Percentiles rank a stretch among this genome's conserved stretches.
These are phyloP conservation scores for Bicyclus anynana DNA, from an alignment of 1,140 invertebrate species.

Conservation along the genomic window DNA sequence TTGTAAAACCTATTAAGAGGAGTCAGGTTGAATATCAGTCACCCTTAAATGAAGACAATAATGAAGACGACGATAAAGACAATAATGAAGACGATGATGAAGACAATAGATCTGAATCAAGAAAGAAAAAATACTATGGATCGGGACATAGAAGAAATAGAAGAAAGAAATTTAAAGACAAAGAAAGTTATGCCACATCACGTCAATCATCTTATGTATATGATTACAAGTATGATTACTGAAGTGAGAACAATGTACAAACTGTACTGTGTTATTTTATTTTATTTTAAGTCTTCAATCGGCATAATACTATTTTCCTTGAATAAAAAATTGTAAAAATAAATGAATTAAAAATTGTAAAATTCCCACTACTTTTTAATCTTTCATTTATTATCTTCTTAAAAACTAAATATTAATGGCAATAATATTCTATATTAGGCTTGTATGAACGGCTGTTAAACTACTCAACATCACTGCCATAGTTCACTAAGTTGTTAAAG, in stretches of 20 bases:
- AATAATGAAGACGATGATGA: conserved; percentile 26
- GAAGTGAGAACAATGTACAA: background rate
- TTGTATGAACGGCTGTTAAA: too few species aligned
- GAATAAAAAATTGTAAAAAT: too few species aligned
- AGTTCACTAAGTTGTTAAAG: background rate
- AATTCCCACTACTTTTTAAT: too few species aligned
- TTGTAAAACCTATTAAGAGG: conserved; percentile 30
- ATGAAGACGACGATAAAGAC: too few species aligned
- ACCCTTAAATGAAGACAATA: conserved; percentile 20
- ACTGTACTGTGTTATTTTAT: too few species aligned
- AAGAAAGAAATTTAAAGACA: background rate
- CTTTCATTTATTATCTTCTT: too few species aligned
- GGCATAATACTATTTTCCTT: too few species aligned
- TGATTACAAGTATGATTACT: conserved; percentile 46
- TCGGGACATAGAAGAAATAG: background rate
- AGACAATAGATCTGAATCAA: background rate
- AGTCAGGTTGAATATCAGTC: conserved; percentile 22
- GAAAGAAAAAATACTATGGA: background rate
- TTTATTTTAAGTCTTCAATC: too few species aligned
- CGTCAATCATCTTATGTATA: conserved; percentile 17
- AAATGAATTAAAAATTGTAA: too few species aligned
- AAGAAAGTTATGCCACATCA: conserved; percentile 1
- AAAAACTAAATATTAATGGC: too few species aligned
- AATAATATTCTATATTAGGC: too few species aligned
- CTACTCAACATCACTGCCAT: too few species aligned